Percentiles rank a stretch among this genome's conserved stretches.
These are phyloP conservation scores for Enteromius treurensis DNA, from an alignment of 2,797 vertebrate species.

Conservation along the genomic window DNA sequence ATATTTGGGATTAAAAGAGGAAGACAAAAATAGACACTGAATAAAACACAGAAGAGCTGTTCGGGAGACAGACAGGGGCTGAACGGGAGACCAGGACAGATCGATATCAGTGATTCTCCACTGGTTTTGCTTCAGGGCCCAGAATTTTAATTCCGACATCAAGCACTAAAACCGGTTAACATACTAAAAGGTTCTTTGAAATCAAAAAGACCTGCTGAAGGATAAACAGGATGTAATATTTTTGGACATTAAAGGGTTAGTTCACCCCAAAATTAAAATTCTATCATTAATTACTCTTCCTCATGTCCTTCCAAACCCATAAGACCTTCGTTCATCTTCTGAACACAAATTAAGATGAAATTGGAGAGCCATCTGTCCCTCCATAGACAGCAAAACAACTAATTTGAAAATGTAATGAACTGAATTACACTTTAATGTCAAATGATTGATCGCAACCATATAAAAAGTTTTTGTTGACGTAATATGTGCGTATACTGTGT, in stretches of 20 bases:
- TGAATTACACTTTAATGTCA: not conserved
- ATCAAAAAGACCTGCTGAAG: not conserved
- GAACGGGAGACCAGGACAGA: not conserved
- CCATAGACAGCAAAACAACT: too few species aligned
- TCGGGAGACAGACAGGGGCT: not conserved
- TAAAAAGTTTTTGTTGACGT: too few species aligned
- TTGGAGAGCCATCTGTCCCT: too few species aligned
- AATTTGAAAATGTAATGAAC: not conserved
- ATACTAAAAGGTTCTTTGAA: not conserved
- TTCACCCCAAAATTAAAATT: too few species aligned
- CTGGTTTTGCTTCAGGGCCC: constrained; percentile 5
- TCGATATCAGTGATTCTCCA: not conserved
- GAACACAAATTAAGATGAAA: too few species aligned
- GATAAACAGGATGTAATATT: not conserved
- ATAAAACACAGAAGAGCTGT: not conserved
- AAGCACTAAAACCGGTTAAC: too few species aligned
- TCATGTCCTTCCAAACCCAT: too few species aligned
- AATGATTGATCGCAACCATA: too few species aligned
- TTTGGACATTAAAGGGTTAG: not conserved
- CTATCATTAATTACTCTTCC: too few species aligned
- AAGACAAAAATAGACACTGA: constrained; percentile 39
- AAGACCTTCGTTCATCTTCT: too few species aligned
- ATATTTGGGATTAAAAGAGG: constrained; percentile 39
- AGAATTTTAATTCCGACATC: not conserved
- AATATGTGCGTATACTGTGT: too few species aligned